A percentile compares a stretch with the other conserved stretches of the same genome.
phyloP scores from a whole-genome alignment of 1,140 invertebrate species.

The Euschistus heros region DNA sequence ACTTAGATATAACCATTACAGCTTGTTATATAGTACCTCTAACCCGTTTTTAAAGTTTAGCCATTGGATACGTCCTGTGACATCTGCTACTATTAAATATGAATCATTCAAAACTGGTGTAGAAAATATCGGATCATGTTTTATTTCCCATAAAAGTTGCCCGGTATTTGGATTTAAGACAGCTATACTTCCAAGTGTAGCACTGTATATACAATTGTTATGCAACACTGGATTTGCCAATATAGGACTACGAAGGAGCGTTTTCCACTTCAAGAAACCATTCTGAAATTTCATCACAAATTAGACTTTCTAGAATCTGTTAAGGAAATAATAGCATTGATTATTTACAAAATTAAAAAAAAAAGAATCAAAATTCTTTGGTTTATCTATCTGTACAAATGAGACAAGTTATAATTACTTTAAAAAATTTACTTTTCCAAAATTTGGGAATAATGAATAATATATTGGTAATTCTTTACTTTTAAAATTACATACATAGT shows the following conservation, averaged over 20 bases:
- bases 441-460: too few species aligned
- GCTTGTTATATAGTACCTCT: slow-evolving; percentile 31
- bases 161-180: slow-evolving; percentile 39
- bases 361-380: too few species aligned
- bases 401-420: too few species aligned
- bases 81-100: slow-evolving; percentile 35
- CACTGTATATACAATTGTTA: neutral
- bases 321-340: too few species aligned
- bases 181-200: slow-evolving; percentile 26
- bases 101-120: slow-evolving; percentile 30
- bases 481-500: too few species aligned
- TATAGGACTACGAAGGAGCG: neutral
- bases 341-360: too few species aligned
- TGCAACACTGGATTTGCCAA: neutral
- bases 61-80: slow-evolving; percentile 45
- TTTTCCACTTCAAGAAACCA: slow-evolving; percentile 11
- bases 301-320: too few species aligned
- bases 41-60: slow-evolving; percentile 36
- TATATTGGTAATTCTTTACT: too few species aligned
- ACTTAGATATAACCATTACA: too few species aligned
- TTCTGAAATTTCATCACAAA: slow-evolving; percentile 1
- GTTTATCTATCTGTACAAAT: too few species aligned
- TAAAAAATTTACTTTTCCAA: too few species aligned
- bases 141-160: slow-evolving; percentile 40
- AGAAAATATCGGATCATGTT: slow-evolving; percentile 40